Evolutionary conservation across 2,113 vertebrate genomes (phyloP).

Genomic region (Damaliscus lunatus): DNA sequence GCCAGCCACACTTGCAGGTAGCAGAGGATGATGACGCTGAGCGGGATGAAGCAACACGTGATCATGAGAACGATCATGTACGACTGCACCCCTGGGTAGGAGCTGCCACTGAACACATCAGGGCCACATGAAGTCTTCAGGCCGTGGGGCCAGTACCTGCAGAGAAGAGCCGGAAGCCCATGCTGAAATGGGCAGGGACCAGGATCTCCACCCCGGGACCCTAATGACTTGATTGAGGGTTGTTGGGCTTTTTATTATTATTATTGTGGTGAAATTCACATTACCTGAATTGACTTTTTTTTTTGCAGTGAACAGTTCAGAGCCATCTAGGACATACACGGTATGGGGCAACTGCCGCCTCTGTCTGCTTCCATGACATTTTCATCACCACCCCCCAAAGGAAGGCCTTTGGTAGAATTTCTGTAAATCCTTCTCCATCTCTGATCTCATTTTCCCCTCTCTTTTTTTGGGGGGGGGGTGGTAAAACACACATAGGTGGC

Average conservation of each 20-base stretch:
- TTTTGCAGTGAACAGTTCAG: neutral
- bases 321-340: neutral
- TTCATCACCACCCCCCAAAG: neutral
- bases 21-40: conserved; percentile 86
- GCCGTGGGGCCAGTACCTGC: conserved; percentile 92
- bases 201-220: too few species aligned
- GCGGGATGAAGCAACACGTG: conserved; percentile 86
- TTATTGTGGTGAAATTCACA: neutral
- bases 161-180: neutral
- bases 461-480: neutral
- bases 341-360: rapidly evolving
- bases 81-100: conserved; percentile 86
- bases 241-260: neutral
- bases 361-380: neutral
- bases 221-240: neutral
- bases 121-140: conserved; percentile 93
- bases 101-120: conserved; percentile 91
- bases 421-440: neutral
- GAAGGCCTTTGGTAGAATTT: neutral
- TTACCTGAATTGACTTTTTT: neutral
- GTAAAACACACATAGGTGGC: neutral
- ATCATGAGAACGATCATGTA: conserved; percentile 89
- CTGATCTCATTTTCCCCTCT: neutral
- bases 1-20: conserved; percentile 89
- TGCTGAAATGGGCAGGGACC: neutral